Conservation (phyloP, 2,113 vertebrate genomes). For the Andinoacara biseriatus region DNA sequence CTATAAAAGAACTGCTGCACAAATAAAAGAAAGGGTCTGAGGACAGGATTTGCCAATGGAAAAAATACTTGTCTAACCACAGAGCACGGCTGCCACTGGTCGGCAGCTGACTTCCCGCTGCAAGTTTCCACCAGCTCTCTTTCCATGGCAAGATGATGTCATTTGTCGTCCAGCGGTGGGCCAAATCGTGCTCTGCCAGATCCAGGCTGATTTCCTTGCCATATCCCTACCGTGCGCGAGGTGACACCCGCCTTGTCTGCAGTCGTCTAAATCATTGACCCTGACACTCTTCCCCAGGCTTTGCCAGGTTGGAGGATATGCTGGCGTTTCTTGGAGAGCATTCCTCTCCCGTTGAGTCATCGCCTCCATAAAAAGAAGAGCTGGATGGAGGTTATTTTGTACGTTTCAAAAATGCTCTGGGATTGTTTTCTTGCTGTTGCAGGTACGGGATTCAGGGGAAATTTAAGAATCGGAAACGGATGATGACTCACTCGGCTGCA, state of each 20-base stretch:
- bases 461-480: conserved; percentile 52
- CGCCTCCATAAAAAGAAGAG: conserved; percentile 12
- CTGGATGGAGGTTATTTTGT: conserved; percentile 15
- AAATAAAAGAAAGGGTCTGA: conserved; percentile 75
- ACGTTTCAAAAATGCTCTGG: background rate
- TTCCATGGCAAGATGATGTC: conserved; percentile 74
- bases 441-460: conserved; percentile 1
- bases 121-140: conserved; percentile 69
- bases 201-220: conserved; percentile 15
- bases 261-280: conserved; percentile 46
- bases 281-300: conserved; percentile 37
- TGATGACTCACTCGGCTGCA: conserved; percentile 22
- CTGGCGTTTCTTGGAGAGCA: conserved; percentile 57
- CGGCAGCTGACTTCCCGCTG: conserved; percentile 62
- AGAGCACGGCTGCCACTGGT: conserved; percentile 73
- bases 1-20: conserved; percentile 71
- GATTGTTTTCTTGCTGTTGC: conserved; percentile 27
- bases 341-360: conserved; percentile 67
- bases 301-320: conserved; percentile 56
- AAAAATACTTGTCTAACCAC: conserved; percentile 78
- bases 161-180: conserved; percentile 41
- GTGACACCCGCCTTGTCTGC: conserved; percentile 35
- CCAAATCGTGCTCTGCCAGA: conserved; percentile 42
- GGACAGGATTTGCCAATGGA: conserved; percentile 75
- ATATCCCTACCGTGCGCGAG: background rate